Base-by-base conservation (phyloP, 2,888 invertebrate genomes). In the Odontothrips loti region DNA sequence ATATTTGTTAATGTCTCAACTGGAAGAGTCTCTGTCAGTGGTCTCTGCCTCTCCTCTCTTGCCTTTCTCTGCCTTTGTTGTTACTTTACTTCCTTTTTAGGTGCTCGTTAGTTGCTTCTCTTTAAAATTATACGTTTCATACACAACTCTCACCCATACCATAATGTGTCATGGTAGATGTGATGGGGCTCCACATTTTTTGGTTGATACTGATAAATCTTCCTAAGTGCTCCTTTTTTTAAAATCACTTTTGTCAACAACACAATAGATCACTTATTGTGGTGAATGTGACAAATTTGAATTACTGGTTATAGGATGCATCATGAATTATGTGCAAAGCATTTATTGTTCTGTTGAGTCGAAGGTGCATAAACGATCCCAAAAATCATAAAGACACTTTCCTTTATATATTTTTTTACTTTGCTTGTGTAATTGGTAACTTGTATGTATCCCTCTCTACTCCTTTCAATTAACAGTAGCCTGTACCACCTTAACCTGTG, bases 131-230 rank as follows among this genome's bases (percentile, higher is more conserved):
- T 17, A n/a, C 15, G 6, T n/a, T 20, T 20, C 15, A 17, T 58
- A 75, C 68, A 75, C 68, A 75, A 75, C 27, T 75, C 23, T 75
- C 27, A 75, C 68, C 68, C 23, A 75, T 23, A 27, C 27, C 68
- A 27, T 12, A 75, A 27, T 27, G 27, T 27, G 68, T 75, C 68
- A 27, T 27, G 68, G 68, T 75, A 75, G 58, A 27, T 23, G 12
- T 11, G 68, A 75, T 75, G 68, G 68, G 68, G n/a, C 27, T 75
- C 68, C 68, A 75, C 68, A 75, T 75, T 75, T 75, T 27, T 75
- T 75, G 23, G 9, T 75, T 75, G 27, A 11, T 12, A 75, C 1
- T 75, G 58, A 58, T 17, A 58, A 20, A 43, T 43, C 34, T 20
- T 20, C 17, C 58, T 58, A 58, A 58, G 20, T 58, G 58, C 58